Evolutionary conservation across 2,113 vertebrate genomes (phyloP), one percentile per base, ranked within the genome.

Genomic region (Protobothrops mucrosquamatus): DNA sequence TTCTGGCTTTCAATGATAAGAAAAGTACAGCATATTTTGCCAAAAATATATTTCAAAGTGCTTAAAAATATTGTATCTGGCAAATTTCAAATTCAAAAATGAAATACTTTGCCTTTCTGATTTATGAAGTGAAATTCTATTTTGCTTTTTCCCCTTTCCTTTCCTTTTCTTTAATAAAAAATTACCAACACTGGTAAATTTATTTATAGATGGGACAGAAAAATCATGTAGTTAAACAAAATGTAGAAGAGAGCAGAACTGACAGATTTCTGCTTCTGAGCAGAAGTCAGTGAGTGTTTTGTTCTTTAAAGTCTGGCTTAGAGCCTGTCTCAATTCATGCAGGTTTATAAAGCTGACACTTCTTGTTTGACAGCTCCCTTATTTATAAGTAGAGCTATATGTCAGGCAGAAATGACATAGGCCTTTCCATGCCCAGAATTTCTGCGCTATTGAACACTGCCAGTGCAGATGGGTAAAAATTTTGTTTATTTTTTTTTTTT

Each of bases 11-110:
- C 2, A 10, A 69, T 88, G 6, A 92, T 88, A 94, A 46, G 15
- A 85, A 56, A 6, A 87, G 23, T 64, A 59, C 23, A 57, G 2
- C 52, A 52, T 56, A 11, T 10, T 90, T 94, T n/a, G 34, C 93
- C 93, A 94, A 91, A 22, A 93, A 88, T 95, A 93, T 43, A 20
- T 95, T 94, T 90, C 87, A 52, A 48, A 34, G 81, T 86, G 15
- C n/a, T 95, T 92, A 22, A 85, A 56, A 92, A 92, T 92, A 11
- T 6, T 93, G 93, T 92, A 92, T 94, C 34, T 8, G 3, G 89
- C 55, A 7, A 46, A 94, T 61, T 92, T 46, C 46, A 34, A 51
- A 51, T 39, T 74, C 91, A 92, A 94, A 86, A 52, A 23, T 64
- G 94, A 92, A 61, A 64, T 0, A 18, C 3, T 91, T 89, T 81